Percentiles rank a stretch among this genome's conserved stretches.
Evolutionary conservation across 2,888 invertebrate genomes (phyloP).

Genomic region (Bimastos eiseni): DNA sequence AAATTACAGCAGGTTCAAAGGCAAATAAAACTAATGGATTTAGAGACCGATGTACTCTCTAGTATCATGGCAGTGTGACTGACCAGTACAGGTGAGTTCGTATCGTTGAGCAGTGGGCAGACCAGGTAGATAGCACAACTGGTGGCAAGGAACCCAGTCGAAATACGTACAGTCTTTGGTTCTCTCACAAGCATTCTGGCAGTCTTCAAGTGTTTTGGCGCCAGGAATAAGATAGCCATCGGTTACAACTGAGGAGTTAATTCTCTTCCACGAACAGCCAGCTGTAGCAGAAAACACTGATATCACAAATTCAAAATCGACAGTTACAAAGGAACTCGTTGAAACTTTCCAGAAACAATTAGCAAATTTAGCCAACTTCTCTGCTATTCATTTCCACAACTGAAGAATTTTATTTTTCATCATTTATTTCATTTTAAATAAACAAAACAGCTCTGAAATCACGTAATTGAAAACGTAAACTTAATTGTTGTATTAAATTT

Average conservation of each 20-base stretch:
- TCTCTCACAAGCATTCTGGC: neutral
- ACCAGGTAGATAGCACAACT: neutral
- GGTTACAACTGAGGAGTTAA: neutral
- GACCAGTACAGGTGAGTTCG: neutral
- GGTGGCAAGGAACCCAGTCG: neutral
- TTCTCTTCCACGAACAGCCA: neutral
- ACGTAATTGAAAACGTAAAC: neutral
- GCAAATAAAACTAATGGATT: no score
- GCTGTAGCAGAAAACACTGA: neutral
- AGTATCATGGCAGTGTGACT: neutral
- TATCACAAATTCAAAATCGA: neutral
- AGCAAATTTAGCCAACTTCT: neutral
- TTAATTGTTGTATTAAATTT: no score
- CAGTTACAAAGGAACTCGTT: neutral
- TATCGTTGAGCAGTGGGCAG: neutral
- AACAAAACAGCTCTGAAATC: neutral
- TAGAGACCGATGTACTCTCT: neutral
- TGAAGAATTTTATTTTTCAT: neutral
- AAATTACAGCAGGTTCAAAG: neutral
- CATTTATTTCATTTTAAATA: neutral
- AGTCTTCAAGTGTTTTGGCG: neutral
- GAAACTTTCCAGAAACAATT: neutral
- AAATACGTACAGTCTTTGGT: neutral
- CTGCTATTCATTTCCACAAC: neutral
- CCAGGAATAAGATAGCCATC: neutral